Conservation (phyloP, 2,888 invertebrate species). For the Caenorhabditis zanzibari region DNA sequence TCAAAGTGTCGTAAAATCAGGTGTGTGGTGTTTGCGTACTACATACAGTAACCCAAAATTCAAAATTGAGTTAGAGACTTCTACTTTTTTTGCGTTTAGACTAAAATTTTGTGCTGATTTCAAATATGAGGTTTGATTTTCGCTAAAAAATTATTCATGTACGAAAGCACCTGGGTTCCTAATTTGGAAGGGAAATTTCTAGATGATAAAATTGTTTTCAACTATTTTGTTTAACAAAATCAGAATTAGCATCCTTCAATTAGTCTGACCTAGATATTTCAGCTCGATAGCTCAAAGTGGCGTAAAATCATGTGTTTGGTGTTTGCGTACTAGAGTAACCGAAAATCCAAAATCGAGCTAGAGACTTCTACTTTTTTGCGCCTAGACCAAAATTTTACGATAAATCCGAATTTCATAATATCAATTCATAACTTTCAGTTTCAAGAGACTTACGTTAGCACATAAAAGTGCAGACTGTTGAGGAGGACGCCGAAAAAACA, state of each 20-base stretch:
- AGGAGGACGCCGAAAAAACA: constrained; percentile 75
- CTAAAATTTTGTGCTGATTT: not conserved
- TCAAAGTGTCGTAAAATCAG: not conserved
- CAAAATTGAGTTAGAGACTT: not conserved
- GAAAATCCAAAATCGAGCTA: not conserved
- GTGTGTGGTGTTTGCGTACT: constrained; percentile 1
- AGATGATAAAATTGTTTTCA: too few relatives aligned
- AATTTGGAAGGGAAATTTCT: too few relatives aligned
- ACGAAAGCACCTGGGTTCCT: too few relatives aligned
- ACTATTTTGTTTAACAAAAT: not conserved
- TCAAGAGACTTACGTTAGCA: constrained; percentile 67
- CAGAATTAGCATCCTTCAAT: not conserved
- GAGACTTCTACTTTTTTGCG: not conserved
- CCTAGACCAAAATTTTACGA: not conserved
- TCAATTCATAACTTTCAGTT: not conserved
- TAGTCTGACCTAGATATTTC: not conserved
- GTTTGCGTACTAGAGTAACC: not conserved
- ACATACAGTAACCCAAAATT: not conserved
- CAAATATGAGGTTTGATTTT: too few relatives aligned
- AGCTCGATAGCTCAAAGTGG: not conserved
- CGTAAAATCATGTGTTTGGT: not conserved
- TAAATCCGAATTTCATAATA: not conserved
- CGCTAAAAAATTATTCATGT: too few relatives aligned
- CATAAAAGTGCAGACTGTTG: constrained; percentile 76
- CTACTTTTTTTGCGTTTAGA: not conserved